phyloP scores from a whole-genome alignment of 2,113 vertebrate genomes.

The Eulacestoma nigropectus region DNA sequence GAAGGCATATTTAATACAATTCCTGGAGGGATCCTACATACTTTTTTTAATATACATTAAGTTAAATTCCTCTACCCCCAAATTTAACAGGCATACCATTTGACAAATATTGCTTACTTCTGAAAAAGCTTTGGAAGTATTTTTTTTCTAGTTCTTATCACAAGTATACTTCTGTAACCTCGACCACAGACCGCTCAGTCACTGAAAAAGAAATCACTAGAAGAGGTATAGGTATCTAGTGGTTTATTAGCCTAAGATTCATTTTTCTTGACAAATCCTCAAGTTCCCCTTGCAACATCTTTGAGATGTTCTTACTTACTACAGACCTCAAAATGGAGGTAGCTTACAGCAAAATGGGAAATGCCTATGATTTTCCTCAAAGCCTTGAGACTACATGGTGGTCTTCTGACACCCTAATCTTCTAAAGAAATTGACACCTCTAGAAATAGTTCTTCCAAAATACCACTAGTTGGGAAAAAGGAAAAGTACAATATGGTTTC shows the following conservation, averaged over 20 bases:
- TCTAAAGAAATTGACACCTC: not conserved
- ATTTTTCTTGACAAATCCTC: not conserved
- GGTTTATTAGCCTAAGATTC: not conserved
- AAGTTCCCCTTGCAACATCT: not conserved
- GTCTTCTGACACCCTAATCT: not conserved
- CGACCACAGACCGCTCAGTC: not conserved
- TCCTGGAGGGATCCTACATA: not conserved
- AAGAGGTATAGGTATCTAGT: not conserved
- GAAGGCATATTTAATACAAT: not conserved
- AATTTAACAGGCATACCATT: not conserved
- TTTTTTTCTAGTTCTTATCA: not conserved
- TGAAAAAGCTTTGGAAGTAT: not conserved
- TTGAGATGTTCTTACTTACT: not conserved
- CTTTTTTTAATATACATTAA: not conserved
- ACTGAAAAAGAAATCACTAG: not conserved
- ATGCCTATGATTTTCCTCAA: not conserved
- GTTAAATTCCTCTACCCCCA: not conserved
- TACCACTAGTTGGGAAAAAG: not conserved
- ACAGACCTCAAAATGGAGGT: not conserved
- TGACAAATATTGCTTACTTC: not conserved
- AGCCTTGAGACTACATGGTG: not conserved
- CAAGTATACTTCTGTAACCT: not conserved
- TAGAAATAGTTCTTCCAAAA: not conserved
- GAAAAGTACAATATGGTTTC: not conserved
- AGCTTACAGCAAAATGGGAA: not conserved